A percentile compares a stretch with the other conserved stretches of the same genome.
Conservation (phyloP, 2,888 invertebrate species). For the Peribatodes rhomboidaria region DNA sequence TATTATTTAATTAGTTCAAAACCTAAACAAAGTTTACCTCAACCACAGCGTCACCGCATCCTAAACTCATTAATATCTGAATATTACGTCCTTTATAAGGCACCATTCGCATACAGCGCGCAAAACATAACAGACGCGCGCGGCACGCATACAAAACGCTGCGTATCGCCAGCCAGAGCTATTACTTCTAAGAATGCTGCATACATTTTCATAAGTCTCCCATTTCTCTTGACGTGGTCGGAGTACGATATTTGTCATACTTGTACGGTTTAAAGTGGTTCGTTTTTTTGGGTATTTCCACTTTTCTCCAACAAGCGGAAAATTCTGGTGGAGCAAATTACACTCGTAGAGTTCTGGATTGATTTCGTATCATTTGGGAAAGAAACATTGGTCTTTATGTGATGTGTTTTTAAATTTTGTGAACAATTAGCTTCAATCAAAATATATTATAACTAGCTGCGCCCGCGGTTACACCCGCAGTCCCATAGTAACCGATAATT, state of each 20-base stretch:
- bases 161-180: slow-evolving; percentile 13
- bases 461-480: too few species aligned
- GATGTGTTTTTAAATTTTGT: too few species aligned
- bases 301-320: too few species aligned
- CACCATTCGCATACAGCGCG: slow-evolving; percentile 21
- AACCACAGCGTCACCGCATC: slow-evolving; percentile 15
- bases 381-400: too few species aligned
- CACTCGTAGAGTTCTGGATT: too few species aligned
- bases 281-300: too few species aligned
- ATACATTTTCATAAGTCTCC: slow-evolving; percentile 23
- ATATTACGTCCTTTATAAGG: slow-evolving; percentile 29
- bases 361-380: too few species aligned
- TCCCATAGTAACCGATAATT: too few species aligned
- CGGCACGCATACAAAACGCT: slow-evolving; percentile 21
- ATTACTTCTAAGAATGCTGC: slow-evolving; percentile 31
- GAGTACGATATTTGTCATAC: slow-evolving; percentile 23
- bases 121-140: slow-evolving; percentile 26
- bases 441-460: too few species aligned
- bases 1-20: too few species aligned
- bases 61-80: slow-evolving; percentile 25
- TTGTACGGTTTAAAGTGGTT: slow-evolving; percentile 19
- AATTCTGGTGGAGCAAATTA: too few species aligned
- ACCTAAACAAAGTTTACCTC: slow-evolving; percentile 2
- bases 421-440: too few species aligned
- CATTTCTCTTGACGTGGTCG: slow-evolving; percentile 17